Evolutionary conservation across 2,797 vertebrate genomes (phyloP).

Genomic region (Mus spretus): DNA sequence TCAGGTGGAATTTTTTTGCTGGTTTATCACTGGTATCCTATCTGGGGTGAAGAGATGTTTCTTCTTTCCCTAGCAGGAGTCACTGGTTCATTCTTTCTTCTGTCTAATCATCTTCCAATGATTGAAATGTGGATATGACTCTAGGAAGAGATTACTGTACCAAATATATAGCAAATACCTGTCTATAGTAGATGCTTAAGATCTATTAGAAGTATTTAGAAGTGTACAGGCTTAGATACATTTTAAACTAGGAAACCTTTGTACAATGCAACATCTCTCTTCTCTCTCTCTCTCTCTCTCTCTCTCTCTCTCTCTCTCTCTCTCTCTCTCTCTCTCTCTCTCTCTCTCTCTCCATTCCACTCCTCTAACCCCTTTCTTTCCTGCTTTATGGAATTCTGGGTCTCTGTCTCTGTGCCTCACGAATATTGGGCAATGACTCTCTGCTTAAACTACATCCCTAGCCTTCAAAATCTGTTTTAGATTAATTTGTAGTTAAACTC

Average conservation of each 20-base stretch:
- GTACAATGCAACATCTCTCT: not conserved
- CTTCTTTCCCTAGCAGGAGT: not conserved
- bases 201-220: not conserved
- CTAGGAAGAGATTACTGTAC: constrained; percentile 12
- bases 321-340: not conserved
- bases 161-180: not conserved
- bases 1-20: not conserved
- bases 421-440: not conserved
- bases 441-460: too few relatives aligned
- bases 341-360: too few relatives aligned
- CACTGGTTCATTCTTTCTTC: not conserved
- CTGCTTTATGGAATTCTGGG: not conserved
- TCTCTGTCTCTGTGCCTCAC: not conserved
- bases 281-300: accelerated
- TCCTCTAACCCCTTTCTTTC: too few relatives aligned
- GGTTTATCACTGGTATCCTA: not conserved
- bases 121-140: constrained; percentile 14
- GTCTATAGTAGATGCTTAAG: not conserved
- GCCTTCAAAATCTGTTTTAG: not conserved
- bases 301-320: not conserved
- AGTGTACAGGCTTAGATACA: not conserved
- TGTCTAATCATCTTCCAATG: not conserved
- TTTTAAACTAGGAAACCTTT: not conserved
- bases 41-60: not conserved
- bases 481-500: constrained; percentile 35